Base-by-base conservation (phyloP, 92 coral and sea anemone species). In the Palythoa grandis region DNA sequence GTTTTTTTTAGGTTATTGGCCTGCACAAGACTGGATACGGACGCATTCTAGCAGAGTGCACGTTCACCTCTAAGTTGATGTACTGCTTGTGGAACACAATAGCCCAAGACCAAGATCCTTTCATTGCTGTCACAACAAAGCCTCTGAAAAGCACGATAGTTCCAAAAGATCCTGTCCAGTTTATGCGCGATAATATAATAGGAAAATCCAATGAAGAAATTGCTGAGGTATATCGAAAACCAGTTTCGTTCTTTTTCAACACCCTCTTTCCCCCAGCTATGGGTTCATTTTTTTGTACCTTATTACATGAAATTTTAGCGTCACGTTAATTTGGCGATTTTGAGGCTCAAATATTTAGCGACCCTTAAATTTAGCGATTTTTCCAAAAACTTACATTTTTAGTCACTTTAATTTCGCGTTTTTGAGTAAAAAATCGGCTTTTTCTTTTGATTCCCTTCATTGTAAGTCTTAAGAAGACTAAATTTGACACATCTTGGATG, bases 31-130 rank as follows among this genome's bases (percentile, higher is more conserved):
- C 29, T 29, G 92, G 92, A 13, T 71, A 89, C 38, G 92, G 92
- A 7, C 92, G 92, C 11, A 89, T 89, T 83, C 84, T 89, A 22
- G 89, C 86, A 20, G 89, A 89, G 70, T 78, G 89, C 77, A 84
- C 83, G 57, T 89, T 77, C 56, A 87, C 89, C 11, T 85, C 89
- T 7, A 89, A 89, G 48, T n/a, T 89, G 15, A 77, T 86, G 78
- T 89, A 89, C 92, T 89, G 92, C 61, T 22, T 86, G 83, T 89
- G 92, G 92, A n/a, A 35, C 20, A 60, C 87, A 77, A 57, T 89
- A 8, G 85, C 92, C 22, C 72, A 87, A 37, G 77, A 78, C 2
- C 74, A 83, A 70, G 88, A 93, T 85, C 86, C 88, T 25, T 93
- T 92, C 86, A 75, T 91, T 69, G 78, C 85, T 71, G 87, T 89